Percentiles rank a stretch among this genome's conserved stretches.
These are phyloP conservation scores for Dallia pectoralis DNA, from an alignment of 2,797 vertebrate genomes.

Conservation along the genomic window DNA sequence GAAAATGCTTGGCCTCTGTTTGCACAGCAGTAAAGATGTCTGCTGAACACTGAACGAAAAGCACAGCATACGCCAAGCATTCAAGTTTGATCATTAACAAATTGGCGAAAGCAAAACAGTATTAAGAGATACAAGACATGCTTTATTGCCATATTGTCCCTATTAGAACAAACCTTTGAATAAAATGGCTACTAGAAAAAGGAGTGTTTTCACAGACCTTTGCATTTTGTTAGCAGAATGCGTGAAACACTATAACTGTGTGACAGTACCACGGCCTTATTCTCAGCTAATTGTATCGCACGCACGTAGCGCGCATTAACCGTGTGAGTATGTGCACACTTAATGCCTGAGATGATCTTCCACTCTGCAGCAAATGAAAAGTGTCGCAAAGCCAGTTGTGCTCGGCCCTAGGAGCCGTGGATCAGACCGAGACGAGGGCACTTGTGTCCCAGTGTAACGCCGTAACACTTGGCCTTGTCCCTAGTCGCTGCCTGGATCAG, in stretches of 20 bases:
- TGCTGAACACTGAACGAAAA: constrained; percentile 52
- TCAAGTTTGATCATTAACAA: constrained; percentile 61
- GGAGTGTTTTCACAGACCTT: constrained; percentile 40
- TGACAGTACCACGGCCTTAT: constrained; percentile 47
- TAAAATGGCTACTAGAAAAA: constrained; percentile 20
- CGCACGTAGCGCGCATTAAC: constrained; percentile 23
- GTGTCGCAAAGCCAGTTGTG: constrained; percentile 70
- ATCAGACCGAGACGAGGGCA: constrained; percentile 72
- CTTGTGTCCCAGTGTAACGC: constrained; percentile 69
- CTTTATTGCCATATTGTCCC: constrained; percentile 50
- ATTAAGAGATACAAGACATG: constrained; percentile 44
- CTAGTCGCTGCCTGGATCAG: constrained; percentile 77
- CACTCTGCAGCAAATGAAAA: constrained; percentile 71
- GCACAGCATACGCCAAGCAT: constrained; percentile 52
- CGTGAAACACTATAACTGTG: constrained; percentile 48
- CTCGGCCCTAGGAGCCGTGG: constrained; percentile 69
- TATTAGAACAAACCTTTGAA: constrained; percentile 37
- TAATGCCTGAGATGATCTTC: constrained; percentile 59
- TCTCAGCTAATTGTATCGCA: constrained; percentile 58
- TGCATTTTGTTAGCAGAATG: too few relatives aligned
- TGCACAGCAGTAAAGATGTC: constrained; percentile 45
- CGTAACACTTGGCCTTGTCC: constrained; percentile 80
- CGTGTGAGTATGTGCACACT: constrained; percentile 36
- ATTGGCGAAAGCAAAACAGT: constrained; percentile 59
- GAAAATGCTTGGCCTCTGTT: constrained; percentile 30